These are phyloP conservation scores for Tragelaphus oryx DNA, from an alignment of 2,797 vertebrate species.

Conservation along the genomic window DNA sequence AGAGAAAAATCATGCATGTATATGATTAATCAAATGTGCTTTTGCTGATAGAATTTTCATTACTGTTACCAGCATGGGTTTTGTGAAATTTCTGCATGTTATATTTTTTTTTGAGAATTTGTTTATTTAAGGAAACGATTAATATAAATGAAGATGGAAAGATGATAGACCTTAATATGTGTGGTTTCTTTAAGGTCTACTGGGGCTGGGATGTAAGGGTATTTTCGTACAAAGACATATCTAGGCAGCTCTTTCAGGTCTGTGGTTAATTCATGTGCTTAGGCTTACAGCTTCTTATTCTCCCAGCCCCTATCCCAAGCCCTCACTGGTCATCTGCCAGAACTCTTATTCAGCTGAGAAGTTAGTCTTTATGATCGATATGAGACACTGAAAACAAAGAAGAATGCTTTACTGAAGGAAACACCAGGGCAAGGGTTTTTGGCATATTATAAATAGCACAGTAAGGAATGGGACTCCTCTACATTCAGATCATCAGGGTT, in stretches of 20 bases:
- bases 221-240: not conserved
- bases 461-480: not conserved
- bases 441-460: not conserved
- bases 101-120: conserved; percentile 64
- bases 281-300: not conserved
- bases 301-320: not conserved
- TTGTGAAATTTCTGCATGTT: conserved; percentile 64
- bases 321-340: not conserved
- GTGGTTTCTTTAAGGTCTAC: conserved; percentile 22
- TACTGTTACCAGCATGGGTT: conserved; percentile 64
- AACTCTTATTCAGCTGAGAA: not conserved
- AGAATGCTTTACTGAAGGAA: not conserved
- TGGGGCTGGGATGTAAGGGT: not conserved
- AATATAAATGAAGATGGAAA: conserved; percentile 49
- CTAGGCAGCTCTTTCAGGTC: not conserved
- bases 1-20: conserved; percentile 70
- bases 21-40: conserved; percentile 74
- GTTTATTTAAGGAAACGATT: conserved; percentile 59
- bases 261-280: not conserved
- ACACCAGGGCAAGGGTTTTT: not conserved
- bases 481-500: not conserved
- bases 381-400: not conserved
- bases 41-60: conserved; percentile 73
- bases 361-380: not conserved
- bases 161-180: not conserved